Evolutionary conservation across 2,888 invertebrate genomes (phyloP), one percentile per base, ranked within the genome.

Genomic region (Pseudococcus longispinus): DNA sequence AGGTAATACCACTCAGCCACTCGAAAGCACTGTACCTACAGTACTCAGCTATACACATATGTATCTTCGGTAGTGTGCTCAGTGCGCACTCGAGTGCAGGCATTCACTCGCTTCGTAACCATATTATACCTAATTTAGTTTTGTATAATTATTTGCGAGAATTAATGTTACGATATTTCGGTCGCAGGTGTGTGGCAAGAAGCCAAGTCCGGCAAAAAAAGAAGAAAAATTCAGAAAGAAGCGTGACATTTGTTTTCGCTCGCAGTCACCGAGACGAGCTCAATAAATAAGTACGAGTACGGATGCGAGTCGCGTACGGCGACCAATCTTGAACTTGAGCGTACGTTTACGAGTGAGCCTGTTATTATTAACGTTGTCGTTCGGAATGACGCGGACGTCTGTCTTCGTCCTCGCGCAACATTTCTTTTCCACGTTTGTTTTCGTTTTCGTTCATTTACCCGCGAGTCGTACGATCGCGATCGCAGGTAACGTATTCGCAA

Each of bases 141-240:
- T n/a, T n/a, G n/a, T n/a, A n/a, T n/a, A n/a, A n/a, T n/a, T n/a
- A n/a, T n/a, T n/a, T n/a, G n/a, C n/a, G n/a, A n/a, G n/a, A n/a
- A n/a, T 9, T 37, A 0, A 37, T 37, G 9, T 37, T 0, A 9
- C 15, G 44, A 29, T 83, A 51, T 51, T 83, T 9, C 65, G 0
- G 18, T 26, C 37, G n/a, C 74, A 86, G 86, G 86, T 37, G 46
- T 8, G 9, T 86, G 86, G 86, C 86, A 86, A 86, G 86, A 86
- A 86, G 86, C 86, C 15, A 86, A 86, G 32, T 55, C 86, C 13
- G 46, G 86, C 20, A 86, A 86, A 55, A 86, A 86, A 55, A 46
- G 80, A 23, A 86, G 86, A 46, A 86, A 80, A 86, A 29, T 80
- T 5, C 86, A 86, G 32, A 86, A 80, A 55, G 86, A 86, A 51